These are phyloP conservation scores for Diphyllodes magnificus DNA, from an alignment of 2,113 vertebrate species.

Conservation along the genomic window DNA sequence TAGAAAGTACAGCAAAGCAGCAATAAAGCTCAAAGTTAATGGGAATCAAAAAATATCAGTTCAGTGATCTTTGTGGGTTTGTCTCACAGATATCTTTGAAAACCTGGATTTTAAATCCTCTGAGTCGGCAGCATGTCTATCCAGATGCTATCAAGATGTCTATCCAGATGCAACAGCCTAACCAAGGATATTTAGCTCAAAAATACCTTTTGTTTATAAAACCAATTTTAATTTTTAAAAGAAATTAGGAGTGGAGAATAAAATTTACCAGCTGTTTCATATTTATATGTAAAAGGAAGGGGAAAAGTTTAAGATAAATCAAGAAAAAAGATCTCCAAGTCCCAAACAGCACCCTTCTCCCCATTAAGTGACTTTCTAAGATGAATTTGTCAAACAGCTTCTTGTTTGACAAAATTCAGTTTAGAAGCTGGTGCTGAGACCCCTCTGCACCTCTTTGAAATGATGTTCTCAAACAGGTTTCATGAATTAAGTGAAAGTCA, in stretches of 20 bases:
- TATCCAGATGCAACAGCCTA: background rate
- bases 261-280: background rate
- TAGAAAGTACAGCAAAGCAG: background rate
- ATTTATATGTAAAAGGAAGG: background rate
- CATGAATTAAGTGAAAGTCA: background rate
- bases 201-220: background rate
- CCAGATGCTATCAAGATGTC: background rate
- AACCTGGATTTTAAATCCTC: background rate
- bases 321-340: background rate
- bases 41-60: background rate
- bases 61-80: background rate
- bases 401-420: background rate
- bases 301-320: background rate
- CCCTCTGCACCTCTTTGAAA: background rate
- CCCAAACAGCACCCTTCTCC: rapidly evolving
- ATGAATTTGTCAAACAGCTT: background rate
- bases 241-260: background rate
- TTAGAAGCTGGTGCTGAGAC: background rate
- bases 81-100: background rate
- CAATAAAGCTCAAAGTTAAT: background rate
- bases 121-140: background rate
- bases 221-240: background rate
- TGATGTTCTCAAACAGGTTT: background rate
- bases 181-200: background rate
- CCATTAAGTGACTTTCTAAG: background rate